Evolutionary conservation across 2,113 vertebrate genomes (phyloP), one percentile per base, ranked within the genome.

Genomic region (Shinisaurus crocodilurus): DNA sequence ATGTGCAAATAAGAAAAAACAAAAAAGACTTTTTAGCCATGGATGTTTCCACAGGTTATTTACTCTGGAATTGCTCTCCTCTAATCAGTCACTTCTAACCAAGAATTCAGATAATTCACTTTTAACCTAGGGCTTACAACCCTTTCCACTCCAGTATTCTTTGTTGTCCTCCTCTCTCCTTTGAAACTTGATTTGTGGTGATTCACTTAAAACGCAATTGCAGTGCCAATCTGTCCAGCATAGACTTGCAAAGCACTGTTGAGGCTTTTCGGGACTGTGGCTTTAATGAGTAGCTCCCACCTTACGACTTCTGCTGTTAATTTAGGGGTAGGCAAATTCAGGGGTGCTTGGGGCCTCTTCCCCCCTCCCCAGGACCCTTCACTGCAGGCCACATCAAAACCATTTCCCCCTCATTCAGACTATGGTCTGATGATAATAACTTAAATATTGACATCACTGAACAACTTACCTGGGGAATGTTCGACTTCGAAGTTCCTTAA

Each of bases 401-500:
- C n/a, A n/a, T n/a, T 57, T 60, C 15, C 65, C 9, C 43, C 74
- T 54, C 1, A 6, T n/a, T 57, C n/a, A 75, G 20, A 7, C 13
- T 2, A 60, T 57, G 25, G 6, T 6, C 69, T 69, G 18, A 81
- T 43, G 60, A 32, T n/a, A 15, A 48, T 7, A 69, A 10, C 37
- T 70, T 1, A 1, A 0, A 6, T 5, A 5, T 0, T 0, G 0
- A 0, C 3, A 16, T 67, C 27, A 69, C 82, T 5, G 0, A 57
- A 48, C n/a, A 79, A 82, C 95, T 90, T 96, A 99, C 99, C 99
- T 99, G 34, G 99, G 99, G 75, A 99, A 99, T 1, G 99, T 99
- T 85, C 99, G 96, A 91, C 98, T 99, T 91, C 99, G 97, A 4
- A 99, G 97, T 90, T 99, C 99, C 94, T 99, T 99, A 81, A 99